Base-by-base conservation (phyloP, 2,888 invertebrate species). In the Eupithecia vulgata region DNA sequence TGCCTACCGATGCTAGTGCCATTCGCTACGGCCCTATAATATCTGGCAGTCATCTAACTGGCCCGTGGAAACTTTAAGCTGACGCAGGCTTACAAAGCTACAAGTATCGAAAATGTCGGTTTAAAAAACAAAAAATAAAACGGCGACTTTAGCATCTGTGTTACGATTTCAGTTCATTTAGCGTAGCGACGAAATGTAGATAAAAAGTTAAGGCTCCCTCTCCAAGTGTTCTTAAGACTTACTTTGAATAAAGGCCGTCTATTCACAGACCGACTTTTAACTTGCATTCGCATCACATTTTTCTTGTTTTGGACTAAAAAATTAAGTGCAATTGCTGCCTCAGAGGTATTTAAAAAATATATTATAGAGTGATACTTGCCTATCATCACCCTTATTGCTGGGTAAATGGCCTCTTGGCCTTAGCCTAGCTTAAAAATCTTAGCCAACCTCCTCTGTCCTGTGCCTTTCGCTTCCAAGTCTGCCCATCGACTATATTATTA, bases 101-200 rank as follows among this genome's bases (percentile, higher is more conserved):
- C 17, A 57, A 57, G 12, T 57, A 57, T 34, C 34, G 34, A 8
- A 64, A 61, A 40, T 65, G 1, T 13, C 65, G 3, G 21, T n/a
- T 21, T 64, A 65, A 42, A 21, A 13, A 65, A 40, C 40, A 64
- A 40, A 78, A 83, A 81, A 73, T 67, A 80, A 81, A 80, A 82
- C 81, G 81, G 40, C 70, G 78, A 82, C 81, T 80, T 81, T 77
- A 88, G 87, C 91, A 91, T 91, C 91, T 90, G 91, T 80, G 85
- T 87, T 87, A 88, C 89, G 89, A 91, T 90, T 91, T 91, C 92
- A 91, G 87, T 91, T 94, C 93, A 93, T 94, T 94, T 92, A 88
- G 88, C 83, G 94, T 92, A 88, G 88, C 83, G 83, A 87, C 86
- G 89, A 90, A 93, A 92, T 92, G 91, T 92, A 88, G 90, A 92